Percentiles rank a stretch among this genome's conserved stretches.
These are phyloP conservation scores for Rhagoletis pomonella DNA, from an alignment of 1,140 invertebrate genomes.

Conservation along the genomic window DNA sequence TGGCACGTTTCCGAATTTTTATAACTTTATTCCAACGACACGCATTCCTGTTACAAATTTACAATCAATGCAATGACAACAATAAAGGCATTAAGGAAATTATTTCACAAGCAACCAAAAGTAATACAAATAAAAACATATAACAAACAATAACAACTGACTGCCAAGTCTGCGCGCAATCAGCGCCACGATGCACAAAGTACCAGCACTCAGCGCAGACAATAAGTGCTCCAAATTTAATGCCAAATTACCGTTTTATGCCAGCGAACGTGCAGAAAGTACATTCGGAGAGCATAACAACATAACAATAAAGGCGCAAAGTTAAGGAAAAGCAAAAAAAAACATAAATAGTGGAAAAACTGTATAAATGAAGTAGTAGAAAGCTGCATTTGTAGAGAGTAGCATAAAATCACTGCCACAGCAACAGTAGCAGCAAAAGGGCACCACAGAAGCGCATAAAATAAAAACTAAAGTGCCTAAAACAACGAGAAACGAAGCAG, in stretches of 20 bases:
- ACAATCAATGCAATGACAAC: neutral
- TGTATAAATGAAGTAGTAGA: constrained; percentile 1
- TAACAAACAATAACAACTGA: neutral
- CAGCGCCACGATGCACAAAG: neutral
- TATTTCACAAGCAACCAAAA: neutral
- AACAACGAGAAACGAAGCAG: neutral
- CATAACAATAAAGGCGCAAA: neutral
- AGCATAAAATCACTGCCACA: constrained; percentile 9
- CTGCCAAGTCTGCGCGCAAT: neutral
- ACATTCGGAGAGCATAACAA: neutral
- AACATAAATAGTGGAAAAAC: neutral
- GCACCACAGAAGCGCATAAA: constrained; percentile 34
- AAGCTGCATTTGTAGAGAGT: neutral
- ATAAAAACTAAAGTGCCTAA: constrained; percentile 2
- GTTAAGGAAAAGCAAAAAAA: neutral
- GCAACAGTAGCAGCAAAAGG: constrained; percentile 8
- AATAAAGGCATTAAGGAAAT: constrained; percentile 11
- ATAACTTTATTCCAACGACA: constrained; percentile 44
- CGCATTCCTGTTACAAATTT: neutral
- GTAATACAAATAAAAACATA: neutral
- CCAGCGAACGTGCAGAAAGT: neutral
- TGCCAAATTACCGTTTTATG: constrained; percentile 44
- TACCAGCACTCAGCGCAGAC: neutral
- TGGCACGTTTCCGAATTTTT: constrained; percentile 39
- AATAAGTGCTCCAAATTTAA: constrained; percentile 50